phyloP scores from a whole-genome alignment of 30 jellyfish, hydroid and myxozoan species.

The Turritopsis rubra region DNA sequence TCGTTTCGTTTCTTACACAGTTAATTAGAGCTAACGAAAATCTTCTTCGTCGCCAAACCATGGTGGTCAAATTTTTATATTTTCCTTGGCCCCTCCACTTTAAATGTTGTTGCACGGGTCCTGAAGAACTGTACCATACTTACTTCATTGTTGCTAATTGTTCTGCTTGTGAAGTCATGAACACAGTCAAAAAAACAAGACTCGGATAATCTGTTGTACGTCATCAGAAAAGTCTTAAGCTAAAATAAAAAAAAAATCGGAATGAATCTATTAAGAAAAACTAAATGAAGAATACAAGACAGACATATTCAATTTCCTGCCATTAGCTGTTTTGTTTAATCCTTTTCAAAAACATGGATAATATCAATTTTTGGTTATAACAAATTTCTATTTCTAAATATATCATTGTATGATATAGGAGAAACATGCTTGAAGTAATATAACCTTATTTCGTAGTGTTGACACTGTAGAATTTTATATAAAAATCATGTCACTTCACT shows the following conservation, averaged over 20 bases:
- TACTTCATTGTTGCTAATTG: conserved; percentile 63
- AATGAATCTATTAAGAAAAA: not conserved
- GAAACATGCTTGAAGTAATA: too few relatives aligned
- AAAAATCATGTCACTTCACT: not conserved
- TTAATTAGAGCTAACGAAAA: too few relatives aligned
- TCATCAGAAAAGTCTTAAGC: conserved; percentile 74
- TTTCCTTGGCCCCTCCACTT: too few relatives aligned
- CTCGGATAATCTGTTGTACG: conserved; percentile 82
- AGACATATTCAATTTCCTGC: not conserved
- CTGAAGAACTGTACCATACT: not conserved
- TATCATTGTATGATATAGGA: too few relatives aligned
- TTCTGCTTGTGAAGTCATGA: conserved; percentile 86
- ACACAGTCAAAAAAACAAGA: conserved; percentile 74
- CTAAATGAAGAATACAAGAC: not conserved
- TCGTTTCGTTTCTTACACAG: too few relatives aligned
- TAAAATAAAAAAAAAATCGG: conserved; percentile 16
- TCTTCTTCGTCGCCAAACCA: too few relatives aligned
- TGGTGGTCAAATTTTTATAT: not conserved
- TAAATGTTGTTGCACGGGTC: not conserved
- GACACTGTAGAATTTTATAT: not conserved
- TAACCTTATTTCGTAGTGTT: not conserved
- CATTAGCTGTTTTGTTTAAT: not conserved
- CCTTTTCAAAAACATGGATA: not conserved
- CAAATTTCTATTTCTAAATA: too few relatives aligned
- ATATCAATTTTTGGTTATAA: too few relatives aligned